These are phyloP conservation scores for Euphonia xanthogaster DNA, from an alignment of 2,797 vertebrate species.

Conservation along the genomic window DNA sequence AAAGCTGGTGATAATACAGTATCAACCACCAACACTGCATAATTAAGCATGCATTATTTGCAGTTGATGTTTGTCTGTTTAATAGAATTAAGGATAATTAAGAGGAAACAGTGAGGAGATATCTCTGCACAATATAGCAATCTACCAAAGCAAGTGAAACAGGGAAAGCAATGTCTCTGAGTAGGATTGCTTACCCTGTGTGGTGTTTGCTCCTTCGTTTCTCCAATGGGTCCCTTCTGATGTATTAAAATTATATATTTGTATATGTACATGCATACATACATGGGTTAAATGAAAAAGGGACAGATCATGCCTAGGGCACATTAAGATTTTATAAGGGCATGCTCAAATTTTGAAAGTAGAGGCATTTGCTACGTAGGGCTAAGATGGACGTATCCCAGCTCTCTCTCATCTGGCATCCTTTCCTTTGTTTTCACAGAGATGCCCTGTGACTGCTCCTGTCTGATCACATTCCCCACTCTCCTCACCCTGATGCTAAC, in stretches of 20 bases:
- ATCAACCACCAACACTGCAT: conserved; percentile 52
- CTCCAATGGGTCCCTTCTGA: not conserved
- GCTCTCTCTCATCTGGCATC: not conserved
- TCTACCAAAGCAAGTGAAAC: not conserved
- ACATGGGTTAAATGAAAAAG: not conserved
- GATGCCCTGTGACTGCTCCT: not conserved
- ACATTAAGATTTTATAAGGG: not conserved
- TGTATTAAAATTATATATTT: not conserved
- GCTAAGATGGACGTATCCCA: not conserved
- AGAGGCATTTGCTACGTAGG: not conserved
- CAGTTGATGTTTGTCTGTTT: conserved; percentile 50
- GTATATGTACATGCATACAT: not conserved
- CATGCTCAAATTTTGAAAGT: not conserved
- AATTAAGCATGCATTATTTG: conserved; percentile 55
- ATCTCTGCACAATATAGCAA: not conserved
- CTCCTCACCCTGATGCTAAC: not conserved
- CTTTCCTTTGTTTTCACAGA: not conserved
- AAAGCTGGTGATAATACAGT: conserved; percentile 48
- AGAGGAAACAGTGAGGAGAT: conserved; percentile 20
- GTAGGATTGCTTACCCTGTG: not conserved
- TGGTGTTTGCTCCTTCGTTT: not conserved
- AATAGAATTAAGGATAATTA: conserved; percentile 59
- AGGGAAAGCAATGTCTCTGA: not conserved
- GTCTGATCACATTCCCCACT: not conserved
- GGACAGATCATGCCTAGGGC: not conserved